Evolutionary conservation across 2,113 vertebrate species (phyloP).

Genomic region (Phalacrocorax carbo): DNA sequence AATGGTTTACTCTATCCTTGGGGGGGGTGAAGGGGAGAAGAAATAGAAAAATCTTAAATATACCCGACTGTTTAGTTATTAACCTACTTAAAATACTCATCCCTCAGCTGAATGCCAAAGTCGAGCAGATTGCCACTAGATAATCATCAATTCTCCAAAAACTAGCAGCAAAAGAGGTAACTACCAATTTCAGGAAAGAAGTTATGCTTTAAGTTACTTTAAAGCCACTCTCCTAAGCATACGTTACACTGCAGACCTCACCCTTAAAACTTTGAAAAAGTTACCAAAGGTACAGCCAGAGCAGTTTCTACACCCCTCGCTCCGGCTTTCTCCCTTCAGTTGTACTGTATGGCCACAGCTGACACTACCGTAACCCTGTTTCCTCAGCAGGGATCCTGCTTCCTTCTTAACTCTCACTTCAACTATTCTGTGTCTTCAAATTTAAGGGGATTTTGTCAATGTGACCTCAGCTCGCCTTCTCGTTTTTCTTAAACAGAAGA

Average conservation of each 20-base stretch:
- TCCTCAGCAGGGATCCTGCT: not conserved
- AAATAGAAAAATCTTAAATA: not conserved
- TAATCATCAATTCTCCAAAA: not conserved
- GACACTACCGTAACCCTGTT: not conserved
- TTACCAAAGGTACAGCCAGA: not conserved
- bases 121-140: not conserved
- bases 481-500: not conserved
- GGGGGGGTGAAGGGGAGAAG: too few relatives aligned
- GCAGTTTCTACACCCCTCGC: not conserved
- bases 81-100: not conserved
- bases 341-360: not conserved
- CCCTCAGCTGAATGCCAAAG: not conserved
- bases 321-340: not conserved
- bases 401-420: not conserved
- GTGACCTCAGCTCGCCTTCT: not conserved
- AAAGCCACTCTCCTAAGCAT: not conserved
- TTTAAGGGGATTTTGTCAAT: not conserved
- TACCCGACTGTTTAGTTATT: not conserved
- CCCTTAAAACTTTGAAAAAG: too few relatives aligned
- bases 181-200: not conserved
- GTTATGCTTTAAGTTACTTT: not conserved
- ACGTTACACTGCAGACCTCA: rapidly evolving
- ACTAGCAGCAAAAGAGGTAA: not conserved
- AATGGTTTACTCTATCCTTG: not conserved
- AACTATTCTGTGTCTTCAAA: not conserved